phyloP scores from a whole-genome alignment of 2,113 vertebrate genomes.

The Megaceryle torquata region DNA sequence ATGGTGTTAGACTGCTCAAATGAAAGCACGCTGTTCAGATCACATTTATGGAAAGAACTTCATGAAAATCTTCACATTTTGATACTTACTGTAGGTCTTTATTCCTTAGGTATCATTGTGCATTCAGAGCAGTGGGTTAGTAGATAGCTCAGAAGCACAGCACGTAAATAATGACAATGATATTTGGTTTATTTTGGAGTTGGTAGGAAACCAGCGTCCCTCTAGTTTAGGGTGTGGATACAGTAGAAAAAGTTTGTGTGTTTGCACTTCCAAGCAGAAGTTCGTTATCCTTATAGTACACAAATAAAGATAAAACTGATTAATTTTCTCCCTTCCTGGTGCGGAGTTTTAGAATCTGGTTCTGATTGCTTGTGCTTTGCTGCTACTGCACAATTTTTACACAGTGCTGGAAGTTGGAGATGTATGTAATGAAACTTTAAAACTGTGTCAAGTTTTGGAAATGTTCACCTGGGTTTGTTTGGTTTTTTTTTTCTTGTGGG shows the following conservation, averaged over 20 bases:
- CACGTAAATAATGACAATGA: not conserved
- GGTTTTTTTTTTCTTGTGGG: not conserved
- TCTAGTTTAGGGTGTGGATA: not conserved
- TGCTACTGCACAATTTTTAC: not conserved
- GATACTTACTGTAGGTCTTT: not conserved
- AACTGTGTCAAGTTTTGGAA: conserved; percentile 17
- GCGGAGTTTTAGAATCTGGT: not conserved
- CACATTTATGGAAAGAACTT: not conserved
- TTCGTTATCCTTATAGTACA: not conserved
- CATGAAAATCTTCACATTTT: not conserved
- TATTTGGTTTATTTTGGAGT: not conserved
- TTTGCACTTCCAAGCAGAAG: not conserved
- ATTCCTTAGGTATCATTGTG: not conserved
- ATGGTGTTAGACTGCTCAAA: not conserved
- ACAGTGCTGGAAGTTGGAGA: not conserved
- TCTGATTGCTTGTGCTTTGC: not conserved
- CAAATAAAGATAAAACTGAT: not conserved
- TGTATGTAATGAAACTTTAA: conserved; percentile 9
- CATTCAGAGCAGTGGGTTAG: not conserved
- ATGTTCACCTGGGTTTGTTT: conserved; percentile 26
- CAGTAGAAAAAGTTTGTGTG: not conserved
- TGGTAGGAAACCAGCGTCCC: not conserved
- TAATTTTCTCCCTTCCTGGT: not conserved
- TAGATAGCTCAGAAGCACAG: not conserved
- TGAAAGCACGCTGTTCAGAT: not conserved